Evolutionary conservation across 2,113 vertebrate genomes (phyloP), one percentile per base, ranked within the genome.

Genomic region (Synodontis membranacea): DNA sequence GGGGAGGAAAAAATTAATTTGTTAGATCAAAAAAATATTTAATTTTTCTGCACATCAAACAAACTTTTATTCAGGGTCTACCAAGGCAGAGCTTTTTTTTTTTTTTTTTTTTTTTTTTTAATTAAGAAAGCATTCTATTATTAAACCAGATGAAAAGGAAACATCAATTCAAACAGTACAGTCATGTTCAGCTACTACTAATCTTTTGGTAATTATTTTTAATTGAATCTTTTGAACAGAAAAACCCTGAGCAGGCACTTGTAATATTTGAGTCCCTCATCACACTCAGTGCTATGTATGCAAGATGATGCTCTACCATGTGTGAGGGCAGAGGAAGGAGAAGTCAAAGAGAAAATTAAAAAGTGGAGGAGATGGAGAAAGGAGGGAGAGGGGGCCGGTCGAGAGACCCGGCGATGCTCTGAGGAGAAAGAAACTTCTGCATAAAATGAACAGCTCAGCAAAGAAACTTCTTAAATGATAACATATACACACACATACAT

Each of bases 191-290:
- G 95, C 95, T 93, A 94, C 94, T 93, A 95, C 94, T 95, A 96
- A 96, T 96, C 95, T 96, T 95, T 95, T 93, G 93, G 94, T 96
- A 95, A 96, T 96, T 95, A 95, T 96, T 96, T 96, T 96, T 96
- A 96, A 96, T 95, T 96, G 95, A 96, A 96, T 96, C 95, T 96
- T 96, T 96, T 96, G 95, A 96, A 95, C 94, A 95, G 94, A 95
- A 95, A 95, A 95, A 93, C 91, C 88, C 92, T 93, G 92, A 90
- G 90, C 95, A 95, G 95, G 95, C 95, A 94, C 94, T 93, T 91
- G 93, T 91, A 92, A 93, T 94, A 91, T 93, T 50, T 58, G 89
- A 88, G 91, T 93, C 90, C 92, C 93, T 58, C 92, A 91, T 93
- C 90, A 89, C 84, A 50, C 90, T 50, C 88, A 86, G 86, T 80